phyloP scores from a whole-genome alignment of 2,797 vertebrate genomes.

The Artibeus lituratus region DNA sequence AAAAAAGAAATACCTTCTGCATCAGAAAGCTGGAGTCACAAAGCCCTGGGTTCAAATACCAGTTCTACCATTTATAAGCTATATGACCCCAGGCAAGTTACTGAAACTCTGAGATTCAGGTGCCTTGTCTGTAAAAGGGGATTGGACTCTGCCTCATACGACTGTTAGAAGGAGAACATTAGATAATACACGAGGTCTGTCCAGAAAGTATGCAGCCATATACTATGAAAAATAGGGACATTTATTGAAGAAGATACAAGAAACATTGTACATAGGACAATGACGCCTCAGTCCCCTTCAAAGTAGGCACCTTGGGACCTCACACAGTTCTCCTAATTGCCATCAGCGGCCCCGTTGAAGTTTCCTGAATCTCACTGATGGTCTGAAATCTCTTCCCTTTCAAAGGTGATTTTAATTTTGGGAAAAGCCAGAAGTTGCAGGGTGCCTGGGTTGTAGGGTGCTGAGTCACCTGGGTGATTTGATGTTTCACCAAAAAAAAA shows the following conservation, averaged over 20 bases:
- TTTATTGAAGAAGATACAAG: neutral
- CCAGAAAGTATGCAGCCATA: neutral
- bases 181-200: neutral
- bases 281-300: no score
- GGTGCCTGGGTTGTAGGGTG: no score
- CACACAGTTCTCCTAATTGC: no score
- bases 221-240: neutral
- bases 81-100: neutral
- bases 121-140: neutral
- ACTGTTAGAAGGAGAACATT: neutral
- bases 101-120: neutral
- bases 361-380: no score
- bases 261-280: no score
- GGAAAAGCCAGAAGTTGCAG: no score
- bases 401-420: no score
- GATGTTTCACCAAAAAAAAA: neutral
- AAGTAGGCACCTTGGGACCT: no score
- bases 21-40: conserved; percentile 3
- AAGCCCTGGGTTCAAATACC: conserved; percentile 43
- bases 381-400: no score
- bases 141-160: neutral
- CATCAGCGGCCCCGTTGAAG: no score
- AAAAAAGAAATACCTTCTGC: conserved; percentile 5
- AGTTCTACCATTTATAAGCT: neutral
- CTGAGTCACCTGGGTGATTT: no score